Evolutionary conservation across 2,888 invertebrate species (phyloP), one percentile per base, ranked within the genome.

Genomic region (Cryptophagus acutangulus): DNA sequence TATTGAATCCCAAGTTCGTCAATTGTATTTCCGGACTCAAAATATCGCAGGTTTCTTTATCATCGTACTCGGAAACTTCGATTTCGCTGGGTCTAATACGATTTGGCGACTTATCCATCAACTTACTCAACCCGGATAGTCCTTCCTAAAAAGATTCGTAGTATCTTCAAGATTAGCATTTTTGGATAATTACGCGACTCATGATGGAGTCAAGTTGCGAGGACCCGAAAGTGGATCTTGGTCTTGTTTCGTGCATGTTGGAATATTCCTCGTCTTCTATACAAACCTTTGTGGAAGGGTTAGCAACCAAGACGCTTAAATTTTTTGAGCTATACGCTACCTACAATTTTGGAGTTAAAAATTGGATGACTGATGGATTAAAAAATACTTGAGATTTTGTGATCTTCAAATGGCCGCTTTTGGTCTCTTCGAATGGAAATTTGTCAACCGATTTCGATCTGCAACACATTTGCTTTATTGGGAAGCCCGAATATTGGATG

Each of bases 321-420:
- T 80, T 81, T 43, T 80, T 77, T 2, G 81, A 78, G 62, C 82
- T 79, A 63, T 78, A 83, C 29, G 81, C 81, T 28, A 83, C 80
- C 82, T 82, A 55, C 16, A 62, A 63, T 41, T 35, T 47, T 25
- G 26, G 36, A 20, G n/a, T n/a, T n/a, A n/a, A n/a, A n/a, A n/a
- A n/a, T n/a, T n/a, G n/a, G n/a, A n/a, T n/a, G n/a, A n/a, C n/a
- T n/a, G n/a, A n/a, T n/a, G n/a, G n/a, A n/a, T n/a, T n/a, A n/a
- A n/a, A n/a, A n/a, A n/a, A n/a, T n/a, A n/a, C n/a, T n/a, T n/a
- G n/a, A n/a, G n/a, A n/a, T n/a, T n/a, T n/a, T n/a, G n/a, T n/a
- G n/a, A n/a, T n/a, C n/a, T n/a, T n/a, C n/a, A n/a, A n/a, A n/a
- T n/a, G n/a, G n/a, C n/a, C n/a, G n/a, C n/a, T n/a, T n/a, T n/a